These are phyloP conservation scores for Cephus spinipes DNA, from an alignment of 2,888 invertebrate genomes.

Conservation along the genomic window DNA sequence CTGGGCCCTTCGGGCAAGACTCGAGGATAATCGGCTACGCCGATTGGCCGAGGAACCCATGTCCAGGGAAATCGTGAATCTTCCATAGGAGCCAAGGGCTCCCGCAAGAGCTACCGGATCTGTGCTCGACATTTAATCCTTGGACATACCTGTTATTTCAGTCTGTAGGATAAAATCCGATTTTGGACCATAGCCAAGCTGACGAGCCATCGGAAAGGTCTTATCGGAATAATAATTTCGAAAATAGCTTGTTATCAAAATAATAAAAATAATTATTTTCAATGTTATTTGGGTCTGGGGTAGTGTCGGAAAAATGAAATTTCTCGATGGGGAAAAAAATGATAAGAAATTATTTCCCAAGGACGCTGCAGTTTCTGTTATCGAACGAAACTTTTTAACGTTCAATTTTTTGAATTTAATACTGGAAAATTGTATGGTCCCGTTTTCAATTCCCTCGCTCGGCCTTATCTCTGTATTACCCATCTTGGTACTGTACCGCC, in stretches of 20 bases:
- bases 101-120: background rate
- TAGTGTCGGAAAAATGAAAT: background rate
- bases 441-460: background rate
- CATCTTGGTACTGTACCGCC: background rate
- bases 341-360: background rate
- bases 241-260: background rate
- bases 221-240: background rate
- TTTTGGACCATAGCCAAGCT: background rate
- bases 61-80: background rate
- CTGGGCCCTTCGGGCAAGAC: constrained; percentile 25
- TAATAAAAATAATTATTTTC: background rate
- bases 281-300: too few species aligned
- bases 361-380: background rate
- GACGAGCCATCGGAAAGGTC: background rate
- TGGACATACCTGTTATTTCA: background rate
- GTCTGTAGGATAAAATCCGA: background rate
- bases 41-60: background rate
- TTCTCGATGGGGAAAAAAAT: background rate
- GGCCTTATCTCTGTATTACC: background rate
- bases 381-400: background rate
- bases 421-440: background rate
- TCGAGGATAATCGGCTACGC: constrained; percentile 26
- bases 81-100: background rate
- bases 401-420: background rate
- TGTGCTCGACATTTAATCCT: background rate